Conservation (phyloP, 2,797 vertebrate genomes). For the Tapirus indicus region DNA sequence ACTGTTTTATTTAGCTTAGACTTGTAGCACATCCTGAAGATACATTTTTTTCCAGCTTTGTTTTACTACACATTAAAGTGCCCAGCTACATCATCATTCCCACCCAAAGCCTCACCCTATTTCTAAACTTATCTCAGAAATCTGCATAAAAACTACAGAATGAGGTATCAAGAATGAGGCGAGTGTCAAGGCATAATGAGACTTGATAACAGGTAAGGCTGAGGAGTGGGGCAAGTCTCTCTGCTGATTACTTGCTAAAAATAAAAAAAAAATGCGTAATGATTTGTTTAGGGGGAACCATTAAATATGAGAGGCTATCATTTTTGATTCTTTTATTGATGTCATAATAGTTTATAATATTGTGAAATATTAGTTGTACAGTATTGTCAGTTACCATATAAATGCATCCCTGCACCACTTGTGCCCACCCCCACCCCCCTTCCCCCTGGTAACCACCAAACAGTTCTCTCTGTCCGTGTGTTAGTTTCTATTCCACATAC, state of each 20-base stretch:
- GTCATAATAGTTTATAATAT: too few relatives aligned
- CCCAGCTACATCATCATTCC: neutral
- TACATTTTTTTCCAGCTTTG: conserved; percentile 10
- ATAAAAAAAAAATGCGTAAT: neutral
- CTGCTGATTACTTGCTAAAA: neutral
- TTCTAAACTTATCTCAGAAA: conserved; percentile 13
- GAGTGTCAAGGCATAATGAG: neutral
- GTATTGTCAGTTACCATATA: too few relatives aligned
- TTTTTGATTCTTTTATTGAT: too few relatives aligned
- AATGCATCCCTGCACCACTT: too few relatives aligned
- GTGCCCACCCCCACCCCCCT: too few relatives aligned
- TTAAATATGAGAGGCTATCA: neutral
- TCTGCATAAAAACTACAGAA: neutral
- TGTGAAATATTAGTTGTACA: too few relatives aligned
- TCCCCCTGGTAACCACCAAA: too few relatives aligned
- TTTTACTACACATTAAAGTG: neutral
- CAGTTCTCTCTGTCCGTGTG: too few relatives aligned
- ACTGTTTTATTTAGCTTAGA: conserved; percentile 31
- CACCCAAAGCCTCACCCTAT: neutral
- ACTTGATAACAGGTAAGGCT: neutral
- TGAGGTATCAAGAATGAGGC: neutral
- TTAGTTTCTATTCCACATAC: too few relatives aligned
- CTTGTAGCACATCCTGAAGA: neutral
- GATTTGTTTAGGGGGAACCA: neutral
- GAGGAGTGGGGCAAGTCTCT: neutral